Percentiles rank a stretch among this genome's conserved stretches.
phyloP scores from a whole-genome alignment of 2,113 vertebrate species.

The Amblyopsis rosae region DNA sequence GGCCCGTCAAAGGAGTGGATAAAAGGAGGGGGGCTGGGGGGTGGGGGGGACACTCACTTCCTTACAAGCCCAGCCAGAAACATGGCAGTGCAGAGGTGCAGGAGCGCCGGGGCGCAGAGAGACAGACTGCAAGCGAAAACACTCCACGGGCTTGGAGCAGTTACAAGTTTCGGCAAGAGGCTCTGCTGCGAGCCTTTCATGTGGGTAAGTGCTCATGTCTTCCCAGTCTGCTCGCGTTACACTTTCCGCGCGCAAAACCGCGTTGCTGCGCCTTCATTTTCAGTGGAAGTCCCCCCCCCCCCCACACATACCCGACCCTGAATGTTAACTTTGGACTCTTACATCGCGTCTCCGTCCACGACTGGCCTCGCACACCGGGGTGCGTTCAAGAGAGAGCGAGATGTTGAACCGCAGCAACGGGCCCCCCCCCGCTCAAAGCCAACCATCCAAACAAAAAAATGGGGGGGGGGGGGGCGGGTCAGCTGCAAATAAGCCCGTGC shows the following conservation, averaged over 20 bases:
- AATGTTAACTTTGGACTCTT: slow-evolving; percentile 14
- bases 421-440: background rate
- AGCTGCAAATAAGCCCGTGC: too few relatives aligned
- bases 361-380: background rate
- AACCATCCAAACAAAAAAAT: slow-evolving; percentile 21
- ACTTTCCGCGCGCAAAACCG: background rate
- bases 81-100: slow-evolving; percentile 34
- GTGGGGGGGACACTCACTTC: slow-evolving; percentile 26
- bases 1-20: slow-evolving; percentile 52
- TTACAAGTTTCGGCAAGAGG: slow-evolving; percentile 30
- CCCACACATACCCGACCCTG: background rate
- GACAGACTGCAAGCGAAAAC: background rate
- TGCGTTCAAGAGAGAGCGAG: background rate
- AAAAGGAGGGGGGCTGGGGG: slow-evolving; percentile 49
- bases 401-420: background rate
- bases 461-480: slow-evolving; percentile 10
- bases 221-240: slow-evolving; percentile 17
- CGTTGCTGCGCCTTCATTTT: background rate
- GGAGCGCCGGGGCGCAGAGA: slow-evolving; percentile 14
- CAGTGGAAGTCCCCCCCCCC: background rate
- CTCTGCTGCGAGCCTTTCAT: slow-evolving; percentile 27
- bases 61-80: slow-evolving; percentile 40
- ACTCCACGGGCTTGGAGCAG: slow-evolving; percentile 29
- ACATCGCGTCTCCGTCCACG: background rate
- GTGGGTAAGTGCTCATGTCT: slow-evolving; percentile 41